Conservation (phyloP, 2,797 vertebrate species). For the Psittacula echo region DNA sequence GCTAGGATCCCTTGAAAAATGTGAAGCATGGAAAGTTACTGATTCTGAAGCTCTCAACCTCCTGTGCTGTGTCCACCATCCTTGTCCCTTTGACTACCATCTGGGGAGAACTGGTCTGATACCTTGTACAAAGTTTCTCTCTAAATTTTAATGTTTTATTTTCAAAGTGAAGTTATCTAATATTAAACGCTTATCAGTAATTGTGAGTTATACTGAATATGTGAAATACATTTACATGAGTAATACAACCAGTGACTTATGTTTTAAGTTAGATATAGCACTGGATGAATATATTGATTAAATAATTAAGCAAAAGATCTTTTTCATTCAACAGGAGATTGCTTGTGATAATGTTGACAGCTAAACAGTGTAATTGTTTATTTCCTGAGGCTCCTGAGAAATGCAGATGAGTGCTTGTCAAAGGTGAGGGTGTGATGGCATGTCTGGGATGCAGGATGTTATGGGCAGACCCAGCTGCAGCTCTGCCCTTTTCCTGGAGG, state of each 20-base stretch:
- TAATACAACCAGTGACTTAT: neutral
- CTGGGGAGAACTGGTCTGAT: neutral
- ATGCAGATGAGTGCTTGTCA: neutral
- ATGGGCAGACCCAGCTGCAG: neutral
- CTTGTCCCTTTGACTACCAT: neutral
- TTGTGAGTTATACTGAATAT: neutral
- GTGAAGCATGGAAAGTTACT: neutral
- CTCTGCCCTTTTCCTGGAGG: neutral
- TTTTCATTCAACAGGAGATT: neutral
- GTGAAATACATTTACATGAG: neutral
- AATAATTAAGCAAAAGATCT: neutral
- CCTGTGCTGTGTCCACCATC: neutral
- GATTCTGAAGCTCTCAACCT: neutral
- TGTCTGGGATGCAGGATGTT: neutral
- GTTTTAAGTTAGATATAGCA: neutral
- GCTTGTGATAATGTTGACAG: neutral
- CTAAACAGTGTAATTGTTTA: neutral
- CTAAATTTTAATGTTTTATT: neutral
- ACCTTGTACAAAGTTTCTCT: neutral
- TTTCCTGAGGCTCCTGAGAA: neutral
- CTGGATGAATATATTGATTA: neutral
- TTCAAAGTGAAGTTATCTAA: neutral
- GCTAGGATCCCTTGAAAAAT: neutral
- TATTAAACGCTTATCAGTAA: neutral
- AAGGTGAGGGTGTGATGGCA: neutral